A percentile compares a stretch with the other conserved stretches of the same genome.
These are phyloP conservation scores for Pemphigus obesinymphae DNA, from an alignment of 1,140 invertebrate species.

Conservation along the genomic window DNA sequence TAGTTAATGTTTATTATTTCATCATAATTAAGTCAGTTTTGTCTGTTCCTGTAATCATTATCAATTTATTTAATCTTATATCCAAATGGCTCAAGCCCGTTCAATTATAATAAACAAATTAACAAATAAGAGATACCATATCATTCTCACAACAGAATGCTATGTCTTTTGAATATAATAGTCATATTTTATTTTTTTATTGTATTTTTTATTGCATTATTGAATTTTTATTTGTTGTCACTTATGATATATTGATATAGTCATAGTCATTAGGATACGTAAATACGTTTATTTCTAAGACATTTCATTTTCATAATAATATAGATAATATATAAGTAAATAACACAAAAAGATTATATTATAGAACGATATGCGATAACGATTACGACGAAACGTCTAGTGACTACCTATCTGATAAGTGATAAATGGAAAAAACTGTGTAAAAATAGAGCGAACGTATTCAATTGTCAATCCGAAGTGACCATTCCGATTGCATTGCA, in stretches of 20 bases:
- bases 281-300: background rate
- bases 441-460: background rate
- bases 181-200: no score
- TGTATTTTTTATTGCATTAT: background rate
- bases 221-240: background rate
- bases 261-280: background rate
- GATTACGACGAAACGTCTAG: background rate
- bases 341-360: background rate
- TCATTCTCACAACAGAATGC: no score
- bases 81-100: no score
- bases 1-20: no score
- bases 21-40: no score
- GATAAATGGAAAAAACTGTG: background rate
- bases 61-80: no score
- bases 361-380: background rate
- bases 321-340: no score
- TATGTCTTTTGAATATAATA: no score
- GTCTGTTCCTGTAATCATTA: no score
- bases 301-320: background rate
- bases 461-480: background rate
- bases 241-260: no score
- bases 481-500: background rate
- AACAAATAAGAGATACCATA: no score
- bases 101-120: no score
- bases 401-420: background rate